Evolutionary conservation across 2,888 invertebrate species (phyloP).

Genomic region (Sphaerophoria taeniata): DNA sequence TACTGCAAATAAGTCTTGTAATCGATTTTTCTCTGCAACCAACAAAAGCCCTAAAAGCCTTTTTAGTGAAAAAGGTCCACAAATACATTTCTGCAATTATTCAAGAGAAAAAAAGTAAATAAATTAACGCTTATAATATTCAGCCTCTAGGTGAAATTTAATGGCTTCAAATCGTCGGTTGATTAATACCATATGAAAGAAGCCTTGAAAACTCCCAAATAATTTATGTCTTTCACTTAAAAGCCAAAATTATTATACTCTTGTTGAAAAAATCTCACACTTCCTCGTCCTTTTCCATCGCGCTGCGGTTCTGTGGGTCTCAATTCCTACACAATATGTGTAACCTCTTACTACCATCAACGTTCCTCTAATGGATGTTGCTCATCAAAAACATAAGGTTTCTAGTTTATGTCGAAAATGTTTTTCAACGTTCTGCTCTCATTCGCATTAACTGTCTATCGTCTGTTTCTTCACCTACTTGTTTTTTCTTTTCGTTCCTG

Average conservation of each 20-base stretch:
- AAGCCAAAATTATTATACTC: conserved; percentile 10
- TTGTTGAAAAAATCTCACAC: background rate
- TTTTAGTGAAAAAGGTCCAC: too few relatives aligned
- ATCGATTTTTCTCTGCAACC: too few relatives aligned
- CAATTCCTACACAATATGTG: conserved; percentile 1
- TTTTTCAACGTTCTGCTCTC: conserved; percentile 19
- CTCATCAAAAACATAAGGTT: conserved; percentile 67
- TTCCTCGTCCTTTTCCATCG: background rate
- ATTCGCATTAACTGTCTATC: background rate
- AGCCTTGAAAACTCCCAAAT: conserved; percentile 25
- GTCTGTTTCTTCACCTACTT: background rate
- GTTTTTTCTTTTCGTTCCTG: conserved; percentile 1
- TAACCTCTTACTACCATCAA: conserved; percentile 41
- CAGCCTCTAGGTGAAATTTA: conserved; percentile 61
- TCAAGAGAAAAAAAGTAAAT: too few relatives aligned
- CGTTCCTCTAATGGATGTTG: conserved; percentile 60
- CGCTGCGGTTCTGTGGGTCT: background rate
- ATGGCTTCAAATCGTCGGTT: conserved; percentile 51
- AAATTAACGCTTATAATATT: background rate
- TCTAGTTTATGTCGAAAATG: conserved; percentile 63
- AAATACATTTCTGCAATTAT: too few relatives aligned
- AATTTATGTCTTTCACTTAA: conserved; percentile 32
- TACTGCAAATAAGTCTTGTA: too few relatives aligned
- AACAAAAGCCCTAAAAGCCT: too few relatives aligned
- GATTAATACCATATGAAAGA: conserved; percentile 59